Conservation (phyloP, 2,888 invertebrate species). For the Drosophila rellima region DNA sequence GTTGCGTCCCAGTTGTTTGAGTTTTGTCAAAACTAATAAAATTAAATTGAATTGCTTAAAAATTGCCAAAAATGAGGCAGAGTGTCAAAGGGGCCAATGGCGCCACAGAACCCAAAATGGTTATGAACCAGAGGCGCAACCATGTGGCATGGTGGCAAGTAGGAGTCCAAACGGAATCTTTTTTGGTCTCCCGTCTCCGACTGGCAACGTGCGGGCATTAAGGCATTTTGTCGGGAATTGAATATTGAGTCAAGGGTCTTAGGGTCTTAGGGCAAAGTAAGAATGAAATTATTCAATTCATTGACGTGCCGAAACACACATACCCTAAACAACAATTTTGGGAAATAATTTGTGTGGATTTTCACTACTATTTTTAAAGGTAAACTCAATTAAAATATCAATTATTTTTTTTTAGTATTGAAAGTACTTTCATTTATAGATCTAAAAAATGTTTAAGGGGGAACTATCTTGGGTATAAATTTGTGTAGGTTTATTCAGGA, state of each 20-base stretch:
- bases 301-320: conserved; percentile 33
- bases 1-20: conserved; percentile 77
- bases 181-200: conserved; percentile 9
- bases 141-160: conserved; percentile 14
- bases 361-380: neutral
- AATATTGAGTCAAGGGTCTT: conserved; percentile 74
- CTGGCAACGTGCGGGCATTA: conserved; percentile 77
- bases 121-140: conserved; percentile 50
- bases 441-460: too few relatives aligned
- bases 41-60: conserved; percentile 83
- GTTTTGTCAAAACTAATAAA: conserved; percentile 82
- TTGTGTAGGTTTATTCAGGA: too few relatives aligned
- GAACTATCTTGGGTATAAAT: too few relatives aligned
- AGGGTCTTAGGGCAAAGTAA: conserved; percentile 59
- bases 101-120: conserved; percentile 55
- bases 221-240: conserved; percentile 73
- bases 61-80: conserved; percentile 81
- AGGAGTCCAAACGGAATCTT: conserved; percentile 18
- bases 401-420: too few relatives aligned
- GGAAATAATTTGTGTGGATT: neutral
- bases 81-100: conserved; percentile 66
- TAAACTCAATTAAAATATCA: neutral
- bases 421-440: too few relatives aligned
- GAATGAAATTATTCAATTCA: conserved; percentile 35
- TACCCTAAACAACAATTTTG: conserved; percentile 25